Conservation (phyloP, 2,888 invertebrate species). For the Tetragonisca angustula region DNA sequence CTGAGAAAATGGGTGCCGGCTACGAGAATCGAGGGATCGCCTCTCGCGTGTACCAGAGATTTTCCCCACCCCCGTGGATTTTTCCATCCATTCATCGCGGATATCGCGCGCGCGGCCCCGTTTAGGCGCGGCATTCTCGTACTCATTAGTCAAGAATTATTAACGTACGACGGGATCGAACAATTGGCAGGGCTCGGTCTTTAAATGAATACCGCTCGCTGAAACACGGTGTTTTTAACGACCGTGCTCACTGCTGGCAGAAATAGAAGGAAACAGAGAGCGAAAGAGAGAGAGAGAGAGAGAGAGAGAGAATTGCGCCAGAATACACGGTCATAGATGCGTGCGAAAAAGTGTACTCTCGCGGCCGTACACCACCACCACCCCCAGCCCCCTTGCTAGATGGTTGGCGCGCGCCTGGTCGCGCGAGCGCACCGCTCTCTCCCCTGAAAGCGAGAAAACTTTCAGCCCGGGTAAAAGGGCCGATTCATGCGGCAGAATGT, state of each 20-base stretch:
- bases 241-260: constrained; percentile 22
- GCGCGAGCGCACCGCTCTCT: constrained; percentile 13
- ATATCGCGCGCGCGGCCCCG: constrained; percentile 17
- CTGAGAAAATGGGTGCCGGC: not conserved
- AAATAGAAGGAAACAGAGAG: not conserved
- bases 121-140: constrained; percentile 37
- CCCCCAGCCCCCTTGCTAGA: not conserved
- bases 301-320: not conserved
- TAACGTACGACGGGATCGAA: constrained; percentile 55
- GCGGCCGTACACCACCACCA: not conserved
- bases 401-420: constrained; percentile 21
- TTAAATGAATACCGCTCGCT: constrained; percentile 49
- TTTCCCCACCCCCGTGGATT: not conserved
- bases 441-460: constrained; percentile 60
- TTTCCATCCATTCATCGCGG: constrained; percentile 11
- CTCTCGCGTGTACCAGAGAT: not conserved
- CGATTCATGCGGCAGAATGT: constrained; percentile 61
- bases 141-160: constrained; percentile 56
- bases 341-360: constrained; percentile 50
- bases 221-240: constrained; percentile 56
- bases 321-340: constrained; percentile 44
- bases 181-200: constrained; percentile 46
- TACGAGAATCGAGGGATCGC: not conserved
- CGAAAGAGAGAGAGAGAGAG: not conserved
- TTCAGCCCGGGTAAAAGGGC: constrained; percentile 54